phyloP scores from a whole-genome alignment of 2,113 vertebrate species.

The Elephantulus edwardii region DNA sequence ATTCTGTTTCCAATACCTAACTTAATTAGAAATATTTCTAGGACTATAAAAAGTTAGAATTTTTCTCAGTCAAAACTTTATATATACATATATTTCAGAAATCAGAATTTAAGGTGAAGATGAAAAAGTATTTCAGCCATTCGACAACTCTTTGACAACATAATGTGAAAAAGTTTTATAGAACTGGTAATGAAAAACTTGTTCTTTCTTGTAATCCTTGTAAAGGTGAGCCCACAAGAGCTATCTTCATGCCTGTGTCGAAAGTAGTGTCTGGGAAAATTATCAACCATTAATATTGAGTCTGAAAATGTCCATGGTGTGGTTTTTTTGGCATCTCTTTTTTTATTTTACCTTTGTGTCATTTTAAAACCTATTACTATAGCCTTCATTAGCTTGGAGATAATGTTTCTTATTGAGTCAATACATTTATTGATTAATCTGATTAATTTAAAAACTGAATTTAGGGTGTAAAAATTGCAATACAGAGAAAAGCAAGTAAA shows the following conservation, averaged over 20 bases:
- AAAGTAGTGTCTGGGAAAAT: background rate
- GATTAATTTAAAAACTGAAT: background rate
- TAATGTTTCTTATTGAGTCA: conserved; percentile 6
- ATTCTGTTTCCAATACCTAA: background rate
- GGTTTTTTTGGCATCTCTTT: conserved; percentile 1
- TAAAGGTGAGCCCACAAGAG: background rate
- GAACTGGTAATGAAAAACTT: background rate
- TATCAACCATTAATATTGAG: background rate
- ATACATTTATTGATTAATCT: conserved; percentile 2
- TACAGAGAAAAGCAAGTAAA: background rate
- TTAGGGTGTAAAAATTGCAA: background rate
- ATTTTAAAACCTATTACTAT: conserved; percentile 27
- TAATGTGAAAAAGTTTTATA: background rate
- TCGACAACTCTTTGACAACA: background rate
- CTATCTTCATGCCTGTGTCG: background rate
- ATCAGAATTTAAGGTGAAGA: background rate
- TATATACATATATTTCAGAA: background rate
- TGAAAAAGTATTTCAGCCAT: background rate
- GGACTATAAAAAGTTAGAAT: background rate
- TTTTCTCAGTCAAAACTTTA: background rate
- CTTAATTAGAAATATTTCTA: background rate
- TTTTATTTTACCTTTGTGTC: conserved; percentile 22
- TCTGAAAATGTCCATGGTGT: background rate
- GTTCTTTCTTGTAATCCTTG: background rate
- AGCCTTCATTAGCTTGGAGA: conserved; percentile 13